These are phyloP conservation scores for Drosophila dunni DNA, from an alignment of 1,140 invertebrate species.

Conservation along the genomic window DNA sequence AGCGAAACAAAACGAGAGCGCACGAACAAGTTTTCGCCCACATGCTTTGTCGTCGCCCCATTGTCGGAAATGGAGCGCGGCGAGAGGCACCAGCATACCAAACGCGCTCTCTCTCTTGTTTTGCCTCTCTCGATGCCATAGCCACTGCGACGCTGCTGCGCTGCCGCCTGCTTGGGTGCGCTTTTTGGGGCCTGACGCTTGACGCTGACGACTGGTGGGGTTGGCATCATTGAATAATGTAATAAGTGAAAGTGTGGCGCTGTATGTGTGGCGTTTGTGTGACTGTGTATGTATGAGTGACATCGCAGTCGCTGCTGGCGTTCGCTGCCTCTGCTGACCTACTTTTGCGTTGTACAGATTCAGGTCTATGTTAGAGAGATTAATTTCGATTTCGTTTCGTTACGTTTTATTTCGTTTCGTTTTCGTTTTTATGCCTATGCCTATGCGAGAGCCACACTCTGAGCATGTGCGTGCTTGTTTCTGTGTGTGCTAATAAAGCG, in stretches of 20 bases:
- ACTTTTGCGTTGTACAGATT: conserved; percentile 83
- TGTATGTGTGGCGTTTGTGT: conserved; percentile 9
- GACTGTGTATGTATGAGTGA: not conserved
- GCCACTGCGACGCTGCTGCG: conserved; percentile 25
- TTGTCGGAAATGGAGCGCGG: conserved; percentile 48
- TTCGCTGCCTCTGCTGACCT: conserved; percentile 76
- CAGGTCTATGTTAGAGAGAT: conserved; percentile 85
- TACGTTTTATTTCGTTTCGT: conserved; percentile 47
- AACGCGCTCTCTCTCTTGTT: conserved; percentile 10
- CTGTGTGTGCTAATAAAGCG: conserved; percentile 49
- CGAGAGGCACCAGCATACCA: conserved; percentile 25
- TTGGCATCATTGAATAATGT: conserved; percentile 80
- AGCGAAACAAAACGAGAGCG: conserved; percentile 46
- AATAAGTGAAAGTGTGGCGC: conserved; percentile 84
- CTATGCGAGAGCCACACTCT: conserved; percentile 25
- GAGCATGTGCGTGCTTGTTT: conserved; percentile 33
- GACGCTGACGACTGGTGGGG: conserved; percentile 21
- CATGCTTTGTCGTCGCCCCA: conserved; percentile 39
- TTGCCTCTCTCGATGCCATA: conserved; percentile 6
- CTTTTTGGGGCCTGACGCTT: conserved; percentile 56
- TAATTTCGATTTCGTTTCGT: conserved; percentile 84
- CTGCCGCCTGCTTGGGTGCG: conserved; percentile 31
- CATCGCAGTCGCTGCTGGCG: conserved; percentile 30
- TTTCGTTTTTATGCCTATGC: conserved; percentile 58
- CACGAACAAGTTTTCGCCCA: conserved; percentile 77